Conservation (phyloP, 2,113 vertebrate genomes). For the Anarhynchus alexandrinus region DNA sequence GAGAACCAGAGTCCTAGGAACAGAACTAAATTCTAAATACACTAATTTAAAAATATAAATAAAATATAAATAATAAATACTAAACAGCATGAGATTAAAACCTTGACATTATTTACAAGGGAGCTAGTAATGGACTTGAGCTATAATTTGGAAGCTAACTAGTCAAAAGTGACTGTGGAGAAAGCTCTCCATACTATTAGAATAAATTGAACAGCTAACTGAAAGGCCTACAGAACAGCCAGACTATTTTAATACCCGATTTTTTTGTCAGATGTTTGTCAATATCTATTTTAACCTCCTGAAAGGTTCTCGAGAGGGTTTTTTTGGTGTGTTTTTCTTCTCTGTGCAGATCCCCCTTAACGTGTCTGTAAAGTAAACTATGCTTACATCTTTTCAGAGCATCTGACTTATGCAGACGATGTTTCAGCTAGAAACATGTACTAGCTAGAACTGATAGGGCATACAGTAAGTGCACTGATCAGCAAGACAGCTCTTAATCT, state of each 20-base stretch:
- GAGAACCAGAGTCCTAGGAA: not conserved
- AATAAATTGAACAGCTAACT: not conserved
- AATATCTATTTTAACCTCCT: not conserved
- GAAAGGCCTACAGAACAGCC: not conserved
- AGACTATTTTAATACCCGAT: not conserved
- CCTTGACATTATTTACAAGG: fast-evolving
- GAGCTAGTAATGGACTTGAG: not conserved
- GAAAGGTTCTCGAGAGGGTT: not conserved
- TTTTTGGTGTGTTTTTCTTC: not conserved
- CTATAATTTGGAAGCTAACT: not conserved
- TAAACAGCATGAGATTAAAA: not conserved
- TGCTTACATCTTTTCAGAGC: not conserved
- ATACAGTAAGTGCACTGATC: not conserved
- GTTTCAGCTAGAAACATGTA: not conserved
- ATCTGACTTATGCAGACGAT: fast-evolving
- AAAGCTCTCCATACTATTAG: not conserved
- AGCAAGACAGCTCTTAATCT: not conserved
- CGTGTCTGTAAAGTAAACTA: fast-evolving
- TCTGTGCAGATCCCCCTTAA: not conserved
- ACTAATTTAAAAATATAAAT: too few species aligned
- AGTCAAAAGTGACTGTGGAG: not conserved
- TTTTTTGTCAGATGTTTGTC: not conserved
- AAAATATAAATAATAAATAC: too few species aligned
- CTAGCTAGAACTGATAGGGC: not conserved
- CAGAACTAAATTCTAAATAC: not conserved